phyloP scores from a whole-genome alignment of 2,113 vertebrate genomes.

The Micromys minutus region DNA sequence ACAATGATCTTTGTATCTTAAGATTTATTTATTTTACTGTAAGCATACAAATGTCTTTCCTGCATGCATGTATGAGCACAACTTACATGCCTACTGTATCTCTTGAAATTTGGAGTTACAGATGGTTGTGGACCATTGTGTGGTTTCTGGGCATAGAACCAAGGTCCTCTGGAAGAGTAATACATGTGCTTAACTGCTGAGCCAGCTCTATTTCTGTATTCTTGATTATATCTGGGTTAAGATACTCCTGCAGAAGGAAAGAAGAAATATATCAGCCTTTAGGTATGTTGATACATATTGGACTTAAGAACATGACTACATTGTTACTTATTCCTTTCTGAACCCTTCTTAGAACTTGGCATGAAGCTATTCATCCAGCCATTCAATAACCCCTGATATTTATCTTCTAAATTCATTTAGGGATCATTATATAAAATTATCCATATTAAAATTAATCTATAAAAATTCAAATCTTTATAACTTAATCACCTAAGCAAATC shows the following conservation, averaged over 20 bases:
- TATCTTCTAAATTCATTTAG: constrained; percentile 58
- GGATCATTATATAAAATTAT: constrained; percentile 35
- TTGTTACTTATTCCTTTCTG: constrained; percentile 8
- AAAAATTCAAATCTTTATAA: constrained; percentile 34
- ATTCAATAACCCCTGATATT: not conserved
- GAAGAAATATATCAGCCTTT: not conserved
- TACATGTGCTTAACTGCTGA: not conserved
- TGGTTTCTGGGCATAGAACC: not conserved
- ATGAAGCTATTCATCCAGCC: not conserved
- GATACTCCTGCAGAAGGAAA: not conserved
- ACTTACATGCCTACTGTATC: not conserved
- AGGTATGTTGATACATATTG: constrained; percentile 5
- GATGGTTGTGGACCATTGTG: not conserved
- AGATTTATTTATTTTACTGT: not conserved
- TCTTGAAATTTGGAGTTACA: not conserved
- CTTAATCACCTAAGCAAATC: constrained; percentile 47
- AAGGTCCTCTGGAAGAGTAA: not conserved
- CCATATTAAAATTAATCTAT: constrained; percentile 48
- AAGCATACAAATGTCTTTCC: not conserved
- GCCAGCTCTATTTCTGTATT: not conserved
- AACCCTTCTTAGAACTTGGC: constrained; percentile 22
- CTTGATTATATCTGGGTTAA: not conserved
- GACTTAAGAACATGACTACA: not conserved
- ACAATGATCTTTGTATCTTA: constrained; percentile 8
- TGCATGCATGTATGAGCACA: not conserved